A percentile compares a stretch with the other conserved stretches of the same genome.
phyloP scores from a whole-genome alignment of 2,888 invertebrate genomes.

The Protophormia terraenovae region DNA sequence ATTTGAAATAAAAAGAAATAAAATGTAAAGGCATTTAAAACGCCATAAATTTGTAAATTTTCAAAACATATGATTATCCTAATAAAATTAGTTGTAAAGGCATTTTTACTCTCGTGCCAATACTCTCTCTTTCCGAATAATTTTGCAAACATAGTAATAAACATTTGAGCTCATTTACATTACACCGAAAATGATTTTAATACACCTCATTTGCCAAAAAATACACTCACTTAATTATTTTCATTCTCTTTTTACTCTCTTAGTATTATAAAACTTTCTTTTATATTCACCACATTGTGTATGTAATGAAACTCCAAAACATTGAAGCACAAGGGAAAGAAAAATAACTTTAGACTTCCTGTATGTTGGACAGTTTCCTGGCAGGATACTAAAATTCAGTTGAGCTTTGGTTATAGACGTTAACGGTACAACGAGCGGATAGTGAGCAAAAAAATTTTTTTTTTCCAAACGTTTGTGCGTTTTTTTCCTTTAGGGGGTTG shows the following conservation, averaged over 20 bases:
- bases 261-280: not conserved
- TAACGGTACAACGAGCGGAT: conserved; percentile 74
- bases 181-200: conserved; percentile 28
- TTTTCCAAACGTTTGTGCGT: conserved; percentile 13
- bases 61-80: conserved; percentile 70
- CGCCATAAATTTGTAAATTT: conserved; percentile 70
- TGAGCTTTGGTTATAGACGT: conserved; percentile 78
- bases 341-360: conserved; percentile 72
- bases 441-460: conserved; percentile 43
- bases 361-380: conserved; percentile 70
- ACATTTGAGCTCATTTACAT: not conserved
- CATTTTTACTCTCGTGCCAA: conserved; percentile 46
- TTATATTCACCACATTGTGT: conserved; percentile 72
- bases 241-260: conserved; percentile 7
- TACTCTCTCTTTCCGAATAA: conserved; percentile 71
- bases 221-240: not conserved
- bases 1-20: too few relatives aligned
- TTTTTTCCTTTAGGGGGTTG: conserved; percentile 13
- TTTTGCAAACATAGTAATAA: not conserved
- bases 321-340: conserved; percentile 6
- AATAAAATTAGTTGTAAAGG: conserved; percentile 23
- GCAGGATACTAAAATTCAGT: conserved; percentile 75
- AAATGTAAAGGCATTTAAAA: conserved; percentile 24
- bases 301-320: conserved; percentile 51
- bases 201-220: not conserved